A percentile compares a stretch with the other conserved stretches of the same genome.
These are phyloP conservation scores for Rhimphoctona megacephalus DNA, from an alignment of 2,888 invertebrate species.

Conservation along the genomic window DNA sequence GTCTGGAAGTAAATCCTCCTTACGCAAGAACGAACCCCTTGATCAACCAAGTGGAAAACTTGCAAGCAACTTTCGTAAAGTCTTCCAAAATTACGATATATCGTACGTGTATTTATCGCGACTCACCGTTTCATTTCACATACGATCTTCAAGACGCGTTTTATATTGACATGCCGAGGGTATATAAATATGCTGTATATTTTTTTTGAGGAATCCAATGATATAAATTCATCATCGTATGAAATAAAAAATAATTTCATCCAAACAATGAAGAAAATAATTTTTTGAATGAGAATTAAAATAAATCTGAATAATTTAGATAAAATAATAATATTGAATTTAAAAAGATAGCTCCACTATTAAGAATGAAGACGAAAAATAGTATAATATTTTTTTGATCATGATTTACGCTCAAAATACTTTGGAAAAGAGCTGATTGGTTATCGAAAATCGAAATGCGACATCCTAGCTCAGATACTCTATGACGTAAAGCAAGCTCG, in stretches of 20 bases:
- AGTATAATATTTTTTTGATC: not conserved
- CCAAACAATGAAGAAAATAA: not conserved
- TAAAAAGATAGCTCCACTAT: not conserved
- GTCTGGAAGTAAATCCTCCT: conserved; percentile 41
- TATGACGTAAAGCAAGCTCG: conserved; percentile 10
- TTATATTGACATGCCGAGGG: not conserved
- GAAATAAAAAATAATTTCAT: not conserved
- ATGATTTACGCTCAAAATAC: not conserved
- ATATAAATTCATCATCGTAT: not conserved
- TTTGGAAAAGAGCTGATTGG: not conserved
- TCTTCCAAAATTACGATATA: conserved; percentile 41
- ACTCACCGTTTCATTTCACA: not conserved
- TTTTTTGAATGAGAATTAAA: not conserved
- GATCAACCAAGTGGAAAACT: conserved; percentile 58
- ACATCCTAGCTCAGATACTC: conserved; percentile 9
- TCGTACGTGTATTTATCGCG: conserved; percentile 30
- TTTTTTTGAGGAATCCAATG: no score
- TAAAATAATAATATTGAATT: no score
- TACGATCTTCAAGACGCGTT: not conserved
- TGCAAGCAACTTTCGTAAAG: conserved; percentile 41
- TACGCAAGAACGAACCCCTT: conserved; percentile 58
- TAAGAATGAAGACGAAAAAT: not conserved
- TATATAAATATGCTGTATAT: not conserved
- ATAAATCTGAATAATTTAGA: no score
- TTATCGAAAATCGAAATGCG: conserved; percentile 19